Evolutionary conservation across 2,113 vertebrate species (phyloP), one percentile per base, ranked within the genome.

Genomic region (Merops nubicus): DNA sequence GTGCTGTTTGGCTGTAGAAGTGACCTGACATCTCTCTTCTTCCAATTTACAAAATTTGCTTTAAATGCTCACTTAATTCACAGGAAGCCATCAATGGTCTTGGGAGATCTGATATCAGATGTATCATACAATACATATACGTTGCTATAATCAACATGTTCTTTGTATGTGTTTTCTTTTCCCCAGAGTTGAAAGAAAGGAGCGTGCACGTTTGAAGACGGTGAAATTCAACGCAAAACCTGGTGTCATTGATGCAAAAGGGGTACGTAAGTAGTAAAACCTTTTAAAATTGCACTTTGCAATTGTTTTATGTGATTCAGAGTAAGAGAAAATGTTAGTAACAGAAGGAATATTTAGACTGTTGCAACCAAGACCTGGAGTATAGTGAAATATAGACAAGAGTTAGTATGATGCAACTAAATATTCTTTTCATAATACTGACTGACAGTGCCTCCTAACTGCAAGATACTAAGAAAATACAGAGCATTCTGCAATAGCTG

Each of bases 201-300:
- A 99, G 86, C 98, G 99, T 57, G 99, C 99, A 14, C 98, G 99
- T 69, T 98, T 99, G 88, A 99, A 99, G 98, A 99, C 99, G 0
- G 99, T 99, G 96, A 99, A 99, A 93, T 99, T 99, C 98, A 99
- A 99, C 7, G 98, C 99, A 5, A 99, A 98, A 70, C 99, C 98
- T 13, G 99, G 99, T 78, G 98, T 99, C 21, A 98, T 99, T 74
- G 99, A 99, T 97, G 98, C 98, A 62, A 99, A 99, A 98, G 99
- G 98, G 99, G 99, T 99, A 98, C 80, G 99, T 99, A 96, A 93
- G 97, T 43, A 79, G 10, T 42, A 65, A 95, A 77, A 94, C 26
- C 15, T 89, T 72, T 51, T 62, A 16, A 80, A 95, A 89, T 64
- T 91, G 65, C 31, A 38, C 50, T 84, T 87, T 65, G 33, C 68